Percentiles rank a stretch among this genome's conserved stretches.
Evolutionary conservation across 2,113 vertebrate genomes (phyloP).

Genomic region (Regulus satrapa): DNA sequence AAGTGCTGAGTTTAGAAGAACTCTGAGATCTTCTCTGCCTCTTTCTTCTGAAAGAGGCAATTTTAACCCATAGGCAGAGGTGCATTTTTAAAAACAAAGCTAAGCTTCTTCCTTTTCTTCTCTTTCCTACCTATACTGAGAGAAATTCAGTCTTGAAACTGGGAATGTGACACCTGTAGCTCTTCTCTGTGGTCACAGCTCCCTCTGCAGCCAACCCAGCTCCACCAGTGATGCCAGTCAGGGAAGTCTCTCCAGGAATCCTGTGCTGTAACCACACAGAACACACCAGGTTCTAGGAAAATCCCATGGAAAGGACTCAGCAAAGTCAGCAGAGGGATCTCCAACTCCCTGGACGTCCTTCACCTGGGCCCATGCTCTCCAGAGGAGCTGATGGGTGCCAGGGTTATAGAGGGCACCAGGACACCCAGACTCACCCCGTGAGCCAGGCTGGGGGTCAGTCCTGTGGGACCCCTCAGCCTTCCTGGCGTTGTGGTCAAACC

Average conservation of each 20-base stretch:
- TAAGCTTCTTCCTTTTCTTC: neutral
- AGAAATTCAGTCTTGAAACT: neutral
- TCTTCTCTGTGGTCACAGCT: neutral
- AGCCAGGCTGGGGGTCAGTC: neutral
- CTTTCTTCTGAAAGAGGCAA: neutral
- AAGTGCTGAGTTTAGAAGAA: neutral
- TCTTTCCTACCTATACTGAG: accelerated
- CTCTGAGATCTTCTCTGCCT: accelerated
- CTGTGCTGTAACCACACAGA: neutral
- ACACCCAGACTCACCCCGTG: neutral
- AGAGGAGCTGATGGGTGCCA: neutral
- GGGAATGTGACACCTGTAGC: neutral
- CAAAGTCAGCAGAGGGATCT: neutral
- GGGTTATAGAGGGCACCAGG: neutral
- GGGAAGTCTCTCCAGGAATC: neutral
- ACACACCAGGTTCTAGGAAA: neutral
- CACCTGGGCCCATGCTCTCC: too few species aligned
- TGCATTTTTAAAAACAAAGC: neutral
- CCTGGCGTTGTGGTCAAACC: neutral
- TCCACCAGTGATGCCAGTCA: neutral
- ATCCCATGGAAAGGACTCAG: neutral
- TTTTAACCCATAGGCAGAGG: neutral
- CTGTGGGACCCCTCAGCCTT: neutral
- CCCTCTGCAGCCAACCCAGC: neutral
- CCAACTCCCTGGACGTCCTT: neutral